Evolutionary conservation across 1,140 invertebrate genomes (phyloP).

Genomic region (Cephus cinctus): DNA sequence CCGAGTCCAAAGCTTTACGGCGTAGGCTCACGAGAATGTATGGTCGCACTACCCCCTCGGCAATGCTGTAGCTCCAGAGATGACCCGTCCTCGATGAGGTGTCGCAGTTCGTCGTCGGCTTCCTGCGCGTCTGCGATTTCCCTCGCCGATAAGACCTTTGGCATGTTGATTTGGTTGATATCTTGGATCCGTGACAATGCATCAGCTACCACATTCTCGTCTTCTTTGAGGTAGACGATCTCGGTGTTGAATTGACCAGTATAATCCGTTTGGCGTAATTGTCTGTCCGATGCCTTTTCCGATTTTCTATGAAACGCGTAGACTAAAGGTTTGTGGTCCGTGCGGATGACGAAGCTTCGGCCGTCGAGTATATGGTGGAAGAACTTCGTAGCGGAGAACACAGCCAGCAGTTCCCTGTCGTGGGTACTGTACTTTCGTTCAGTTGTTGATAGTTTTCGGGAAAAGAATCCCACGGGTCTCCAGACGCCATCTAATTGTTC

Average conservation of each 20-base stretch:
- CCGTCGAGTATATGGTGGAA: slow-evolving; percentile 24
- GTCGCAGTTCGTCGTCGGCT: background rate
- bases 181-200: slow-evolving; percentile 15
- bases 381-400: slow-evolving; percentile 18
- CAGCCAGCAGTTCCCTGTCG: slow-evolving; percentile 34
- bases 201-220: slow-evolving; percentile 24
- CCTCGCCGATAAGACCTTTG: background rate
- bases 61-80: too few relatives aligned
- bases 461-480: slow-evolving; percentile 28
- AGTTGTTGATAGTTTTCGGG: slow-evolving; percentile 14
- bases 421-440: slow-evolving; percentile 21
- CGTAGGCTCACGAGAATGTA: slow-evolving; percentile 16
- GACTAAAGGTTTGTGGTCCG: slow-evolving; percentile 43
- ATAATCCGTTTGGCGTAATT: slow-evolving; percentile 20
- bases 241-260: slow-evolving; percentile 22
- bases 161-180: slow-evolving; percentile 9
- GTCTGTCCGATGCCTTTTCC: slow-evolving; percentile 29
- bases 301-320: slow-evolving; percentile 26
- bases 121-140: background rate
- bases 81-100: too few relatives aligned
- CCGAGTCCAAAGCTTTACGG: slow-evolving; percentile 1
- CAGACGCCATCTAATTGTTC: too few relatives aligned
- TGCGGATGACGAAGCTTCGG: slow-evolving; percentile 29
- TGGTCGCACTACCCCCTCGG: slow-evolving; percentile 14
- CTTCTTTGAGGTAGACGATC: slow-evolving; percentile 21